These are phyloP conservation scores for Holocentrus rufus DNA, from an alignment of 2,797 vertebrate species.

Conservation along the genomic window DNA sequence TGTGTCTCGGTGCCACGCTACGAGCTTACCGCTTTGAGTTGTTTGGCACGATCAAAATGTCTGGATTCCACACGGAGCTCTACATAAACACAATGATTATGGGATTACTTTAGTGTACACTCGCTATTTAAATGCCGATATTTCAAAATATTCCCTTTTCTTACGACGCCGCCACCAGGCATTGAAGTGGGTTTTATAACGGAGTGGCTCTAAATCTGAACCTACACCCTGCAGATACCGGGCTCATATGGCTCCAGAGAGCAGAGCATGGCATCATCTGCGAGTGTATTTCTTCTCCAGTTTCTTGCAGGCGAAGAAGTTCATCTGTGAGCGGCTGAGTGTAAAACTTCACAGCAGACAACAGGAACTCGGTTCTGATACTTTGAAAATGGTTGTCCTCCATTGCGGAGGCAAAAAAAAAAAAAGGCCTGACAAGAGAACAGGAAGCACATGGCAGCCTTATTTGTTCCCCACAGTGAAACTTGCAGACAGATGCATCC, in stretches of 20 bases:
- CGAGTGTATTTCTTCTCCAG: slow-evolving; percentile 2
- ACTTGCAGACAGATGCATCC: no score
- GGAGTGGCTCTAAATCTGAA: slow-evolving; percentile 16
- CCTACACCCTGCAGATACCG: background rate
- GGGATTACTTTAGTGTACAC: slow-evolving; percentile 29
- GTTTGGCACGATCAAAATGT: slow-evolving; percentile 61
- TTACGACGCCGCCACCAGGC: background rate
- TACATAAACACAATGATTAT: slow-evolving; percentile 66
- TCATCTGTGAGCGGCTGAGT: slow-evolving; percentile 7
- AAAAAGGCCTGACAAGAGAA: no score
- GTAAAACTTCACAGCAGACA: background rate
- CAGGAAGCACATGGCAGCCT: no score
- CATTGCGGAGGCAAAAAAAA: background rate
- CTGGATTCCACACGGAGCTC: slow-evolving; percentile 52
- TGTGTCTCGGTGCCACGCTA: slow-evolving; percentile 48
- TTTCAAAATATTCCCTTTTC: background rate
- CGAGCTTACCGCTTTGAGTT: slow-evolving; percentile 48
- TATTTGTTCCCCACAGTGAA: no score
- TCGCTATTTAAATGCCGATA: slow-evolving; percentile 44
- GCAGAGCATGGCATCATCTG: background rate
- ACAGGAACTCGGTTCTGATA: background rate
- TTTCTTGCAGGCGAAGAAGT: slow-evolving; percentile 15
- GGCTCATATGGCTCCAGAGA: slow-evolving; percentile 16
- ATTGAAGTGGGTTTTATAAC: background rate
- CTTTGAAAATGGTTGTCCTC: background rate